Percentiles rank a stretch among this genome's conserved stretches.
Conservation (phyloP, 2,888 invertebrate species). For the Polymixis flavicincta region DNA sequence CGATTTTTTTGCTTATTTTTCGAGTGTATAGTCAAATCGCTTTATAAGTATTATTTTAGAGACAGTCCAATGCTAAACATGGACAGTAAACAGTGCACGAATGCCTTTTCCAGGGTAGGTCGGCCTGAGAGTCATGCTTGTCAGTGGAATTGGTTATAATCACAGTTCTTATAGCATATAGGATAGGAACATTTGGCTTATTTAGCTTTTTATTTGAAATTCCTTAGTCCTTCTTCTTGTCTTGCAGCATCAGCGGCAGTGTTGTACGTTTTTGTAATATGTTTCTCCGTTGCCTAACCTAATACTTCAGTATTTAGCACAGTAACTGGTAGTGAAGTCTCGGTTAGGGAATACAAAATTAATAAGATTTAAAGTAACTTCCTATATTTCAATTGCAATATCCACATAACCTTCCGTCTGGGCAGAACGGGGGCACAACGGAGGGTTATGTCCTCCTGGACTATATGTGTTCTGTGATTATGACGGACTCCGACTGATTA, state of each 20-base stretch:
- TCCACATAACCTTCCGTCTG: background rate
- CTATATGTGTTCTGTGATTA: too few species aligned
- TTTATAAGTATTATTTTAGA: background rate
- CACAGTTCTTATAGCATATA: background rate
- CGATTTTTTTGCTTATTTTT: background rate
- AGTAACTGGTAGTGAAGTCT: background rate
- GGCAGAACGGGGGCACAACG: too few species aligned
- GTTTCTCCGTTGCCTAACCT: background rate
- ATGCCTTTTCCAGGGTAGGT: background rate
- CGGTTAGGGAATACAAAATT: background rate
- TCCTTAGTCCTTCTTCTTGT: background rate
- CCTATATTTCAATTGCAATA: background rate
- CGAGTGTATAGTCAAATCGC: background rate
- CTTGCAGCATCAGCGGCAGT: background rate
- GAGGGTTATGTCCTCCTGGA: too few species aligned
- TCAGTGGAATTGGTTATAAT: background rate
- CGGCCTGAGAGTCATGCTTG: background rate
- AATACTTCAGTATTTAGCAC: conserved; percentile 1
- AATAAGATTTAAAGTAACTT: conserved; percentile 20
- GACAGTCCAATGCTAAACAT: background rate
- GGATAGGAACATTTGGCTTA: background rate
- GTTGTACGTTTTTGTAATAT: too few species aligned
- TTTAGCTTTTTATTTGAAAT: background rate
- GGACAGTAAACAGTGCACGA: background rate
- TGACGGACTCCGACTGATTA: too few species aligned